Evolutionary conservation across 2,888 invertebrate species (phyloP).

Genomic region (Polyommatus iphigenia): DNA sequence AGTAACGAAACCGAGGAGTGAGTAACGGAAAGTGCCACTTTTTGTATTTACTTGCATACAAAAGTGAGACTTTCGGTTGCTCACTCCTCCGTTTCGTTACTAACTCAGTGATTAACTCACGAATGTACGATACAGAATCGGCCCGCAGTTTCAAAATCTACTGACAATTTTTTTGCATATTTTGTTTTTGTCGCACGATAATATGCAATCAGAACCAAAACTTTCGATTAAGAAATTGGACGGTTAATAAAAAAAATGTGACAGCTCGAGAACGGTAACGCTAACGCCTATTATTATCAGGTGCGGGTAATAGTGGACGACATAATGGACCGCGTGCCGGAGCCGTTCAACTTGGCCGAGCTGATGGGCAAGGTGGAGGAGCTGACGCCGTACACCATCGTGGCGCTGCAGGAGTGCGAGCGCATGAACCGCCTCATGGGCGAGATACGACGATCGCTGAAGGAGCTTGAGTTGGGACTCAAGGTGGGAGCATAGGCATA

Average conservation of each 20-base stretch:
- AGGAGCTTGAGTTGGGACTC: constrained; percentile 92
- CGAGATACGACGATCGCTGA: constrained; percentile 89
- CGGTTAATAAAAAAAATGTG: background rate
- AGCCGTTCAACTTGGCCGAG: constrained; percentile 92
- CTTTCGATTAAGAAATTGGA: background rate
- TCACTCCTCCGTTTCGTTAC: no score
- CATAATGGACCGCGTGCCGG: constrained; percentile 92
- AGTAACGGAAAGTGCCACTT: no score
- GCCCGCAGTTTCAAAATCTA: no score
- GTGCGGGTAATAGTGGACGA: constrained; percentile 90
- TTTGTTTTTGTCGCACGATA: no score
- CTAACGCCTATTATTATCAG: constrained; percentile 57
- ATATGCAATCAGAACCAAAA: no score
- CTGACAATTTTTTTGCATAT: no score
- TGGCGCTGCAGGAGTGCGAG: constrained; percentile 96
- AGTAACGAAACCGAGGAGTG: no score
- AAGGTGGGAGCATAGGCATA: constrained; percentile 78
- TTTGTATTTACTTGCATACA: no score
- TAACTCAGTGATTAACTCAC: no score
- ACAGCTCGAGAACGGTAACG: background rate
- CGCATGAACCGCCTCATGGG: constrained; percentile 93
- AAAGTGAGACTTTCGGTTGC: no score
- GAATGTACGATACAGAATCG: no score
- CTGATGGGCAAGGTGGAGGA: constrained; percentile 93
- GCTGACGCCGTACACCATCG: constrained; percentile 93